Evolutionary conservation across 2,113 vertebrate genomes (phyloP), one percentile per base, ranked within the genome.

Genomic region (Oophaga pumilio): DNA sequence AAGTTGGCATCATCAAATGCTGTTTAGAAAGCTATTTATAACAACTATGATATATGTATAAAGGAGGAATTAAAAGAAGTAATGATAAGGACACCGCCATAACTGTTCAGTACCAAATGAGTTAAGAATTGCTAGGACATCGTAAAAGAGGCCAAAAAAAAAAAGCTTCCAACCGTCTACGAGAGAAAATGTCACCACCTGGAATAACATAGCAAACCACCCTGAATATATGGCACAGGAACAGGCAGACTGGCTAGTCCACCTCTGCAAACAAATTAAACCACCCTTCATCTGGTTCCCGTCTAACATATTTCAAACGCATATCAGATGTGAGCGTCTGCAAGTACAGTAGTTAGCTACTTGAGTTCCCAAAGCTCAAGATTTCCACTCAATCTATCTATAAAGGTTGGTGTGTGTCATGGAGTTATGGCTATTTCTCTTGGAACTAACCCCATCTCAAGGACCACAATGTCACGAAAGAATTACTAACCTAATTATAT

Each of bases 131-230:
- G 69, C 73, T 83, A 18, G 73, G 33, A 77, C 71, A 59, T 88
- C 59, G 81, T 88, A 88, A 88, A 88, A 62, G 60, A 14, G 49
- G 22, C n/a, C 22, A 11, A 28, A n/a, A 86, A 83, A 64, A 82
- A 82, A 53, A 22, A 84, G 87, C 80, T 83, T 88, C 81, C 81
- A 84, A 62, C 83, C 81, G 81, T 88, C 87, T 88, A 82, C 79
- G 28, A 87, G 78, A 76, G 68, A 87, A 87, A 87, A 87, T 87
- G 86, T 71, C 86, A 87, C 87, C 87, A 88, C 87, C 87, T 88
- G 87, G 57, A 88, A 88, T 68, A 88, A 88, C 87, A 88, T 66
- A 60, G 81, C 33, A 84, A 88, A 88, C 87, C 87, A 84, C 87
- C 87, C 87, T 88, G 87, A 84, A 88, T 88, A 57, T 88, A 83